Evolutionary conservation across 2,888 invertebrate genomes (phyloP).

Genomic region (Lepidocyrtinus sp.): DNA sequence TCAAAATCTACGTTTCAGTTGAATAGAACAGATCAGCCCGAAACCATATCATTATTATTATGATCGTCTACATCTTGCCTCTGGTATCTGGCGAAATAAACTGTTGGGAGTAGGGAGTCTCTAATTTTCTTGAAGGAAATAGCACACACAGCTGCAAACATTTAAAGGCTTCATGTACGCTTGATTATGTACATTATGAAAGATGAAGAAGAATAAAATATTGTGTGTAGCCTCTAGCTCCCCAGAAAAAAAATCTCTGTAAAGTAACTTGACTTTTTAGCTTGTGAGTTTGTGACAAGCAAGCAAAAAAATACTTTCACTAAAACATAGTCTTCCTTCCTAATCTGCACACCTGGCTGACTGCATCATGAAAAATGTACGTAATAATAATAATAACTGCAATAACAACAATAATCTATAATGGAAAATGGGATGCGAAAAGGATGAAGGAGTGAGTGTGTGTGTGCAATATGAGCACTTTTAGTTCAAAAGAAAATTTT

Average conservation of each 20-base stretch:
- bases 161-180: slow-evolving; percentile 27
- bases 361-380: not conserved
- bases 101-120: not conserved
- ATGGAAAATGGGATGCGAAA: no score
- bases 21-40: slow-evolving; percentile 34
- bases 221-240: no score
- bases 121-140: slow-evolving; percentile 35
- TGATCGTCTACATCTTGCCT: slow-evolving; percentile 15
- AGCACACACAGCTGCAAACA: slow-evolving; percentile 52
- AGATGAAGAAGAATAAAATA: no score
- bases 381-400: slow-evolving; percentile 11
- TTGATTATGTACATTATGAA: no score
- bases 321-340: slow-evolving; percentile 23
- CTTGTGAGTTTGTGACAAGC: no score
- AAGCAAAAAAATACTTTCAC: slow-evolving; percentile 67
- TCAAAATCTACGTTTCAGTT: no score
- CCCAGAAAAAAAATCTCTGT: slow-evolving; percentile 11
- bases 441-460: no score
- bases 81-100: no score
- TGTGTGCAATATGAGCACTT: no score
- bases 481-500: no score
- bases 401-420: slow-evolving; percentile 26
- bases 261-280: no score
- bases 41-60: slow-evolving; percentile 41
- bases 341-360: slow-evolving; percentile 45